Base-by-base conservation (phyloP, 2,113 vertebrate species). In the Maylandia zebra region DNA sequence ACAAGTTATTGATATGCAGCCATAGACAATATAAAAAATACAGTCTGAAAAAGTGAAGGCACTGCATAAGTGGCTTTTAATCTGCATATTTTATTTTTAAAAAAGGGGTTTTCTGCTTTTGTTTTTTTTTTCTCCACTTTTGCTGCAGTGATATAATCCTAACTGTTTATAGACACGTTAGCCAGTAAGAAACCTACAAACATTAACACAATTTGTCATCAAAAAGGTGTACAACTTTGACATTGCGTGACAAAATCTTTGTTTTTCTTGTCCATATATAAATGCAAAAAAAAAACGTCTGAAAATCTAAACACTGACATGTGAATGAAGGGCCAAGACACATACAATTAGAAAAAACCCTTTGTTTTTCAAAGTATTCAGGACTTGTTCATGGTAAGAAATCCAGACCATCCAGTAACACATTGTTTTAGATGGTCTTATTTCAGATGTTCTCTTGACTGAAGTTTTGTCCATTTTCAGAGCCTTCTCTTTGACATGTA, bases 321-420 rank as follows among this genome's bases (percentile, higher is more conserved):
- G 9, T 34, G 57, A 61, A 61, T 34, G 57, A 61, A 61, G 5
- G 57, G 57, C 57, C 59, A 34, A 64, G 30, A 64, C 30, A 64
- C 7, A 4, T 34, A 64, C 59, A 64, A 0, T 64, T 34, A 64
- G 30, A 11, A 34, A 19, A 19, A 64, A 11, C 0, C 1, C 57
- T 34, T 64, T 64, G 30, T 64, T 64, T 34, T 64, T 3, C 59
- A 34, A 64, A 64, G 59, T 64, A 64, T 64, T 64, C 59, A 64
- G 30, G 30, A 64, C 59, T 34, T 64, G 16, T 64, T 64, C 59
- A 11, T 64, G 30, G 30, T 34, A 19, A 7, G 30, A 64, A 34
- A 61, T 32, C 3, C 57, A 59, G 57, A 59, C 14, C 57, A 32
- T 59, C 57, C 27, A 32, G 57, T 59, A 59, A 64, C 16, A 7